These are phyloP conservation scores for Teleogryllus occipitalis DNA, from an alignment of 1,140 invertebrate species.

Conservation along the genomic window DNA sequence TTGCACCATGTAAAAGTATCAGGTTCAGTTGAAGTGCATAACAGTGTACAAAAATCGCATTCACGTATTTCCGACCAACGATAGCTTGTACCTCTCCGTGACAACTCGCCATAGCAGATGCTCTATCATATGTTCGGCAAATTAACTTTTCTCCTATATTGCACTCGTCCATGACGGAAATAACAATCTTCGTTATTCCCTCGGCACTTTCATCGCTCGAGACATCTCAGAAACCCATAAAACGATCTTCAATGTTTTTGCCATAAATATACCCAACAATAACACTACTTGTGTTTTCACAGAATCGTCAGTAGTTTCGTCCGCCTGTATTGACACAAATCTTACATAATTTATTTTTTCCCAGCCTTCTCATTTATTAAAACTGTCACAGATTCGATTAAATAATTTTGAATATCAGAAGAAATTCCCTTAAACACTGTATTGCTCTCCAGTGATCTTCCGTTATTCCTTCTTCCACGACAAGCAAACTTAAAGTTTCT, in stretches of 20 bases:
- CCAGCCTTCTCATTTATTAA: not conserved
- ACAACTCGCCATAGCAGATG: not conserved
- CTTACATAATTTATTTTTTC: too few species aligned
- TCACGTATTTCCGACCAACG: too few species aligned
- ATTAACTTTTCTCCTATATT: too few species aligned
- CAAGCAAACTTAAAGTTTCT: too few species aligned
- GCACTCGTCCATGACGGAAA: too few species aligned
- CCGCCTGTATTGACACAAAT: not conserved
- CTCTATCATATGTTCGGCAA: not conserved
- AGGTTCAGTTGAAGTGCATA: too few species aligned
- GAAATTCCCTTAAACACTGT: not conserved
- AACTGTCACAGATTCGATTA: not conserved
- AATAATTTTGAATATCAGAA: slow-evolving; percentile 7
- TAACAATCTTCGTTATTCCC: not conserved
- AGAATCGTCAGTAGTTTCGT: not conserved
- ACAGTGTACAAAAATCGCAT: too few species aligned
- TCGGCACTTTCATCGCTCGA: not conserved
- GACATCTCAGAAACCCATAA: not conserved
- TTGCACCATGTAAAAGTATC: too few species aligned
- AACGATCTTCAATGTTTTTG: not conserved
- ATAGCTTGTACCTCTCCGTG: not conserved
- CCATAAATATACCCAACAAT: not conserved
- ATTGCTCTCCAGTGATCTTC: not conserved
- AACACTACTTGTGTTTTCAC: not conserved
- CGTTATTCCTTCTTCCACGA: too few species aligned